These are phyloP conservation scores for Rhinoraja longicauda DNA, from an alignment of 2,797 vertebrate genomes.

Conservation along the genomic window DNA sequence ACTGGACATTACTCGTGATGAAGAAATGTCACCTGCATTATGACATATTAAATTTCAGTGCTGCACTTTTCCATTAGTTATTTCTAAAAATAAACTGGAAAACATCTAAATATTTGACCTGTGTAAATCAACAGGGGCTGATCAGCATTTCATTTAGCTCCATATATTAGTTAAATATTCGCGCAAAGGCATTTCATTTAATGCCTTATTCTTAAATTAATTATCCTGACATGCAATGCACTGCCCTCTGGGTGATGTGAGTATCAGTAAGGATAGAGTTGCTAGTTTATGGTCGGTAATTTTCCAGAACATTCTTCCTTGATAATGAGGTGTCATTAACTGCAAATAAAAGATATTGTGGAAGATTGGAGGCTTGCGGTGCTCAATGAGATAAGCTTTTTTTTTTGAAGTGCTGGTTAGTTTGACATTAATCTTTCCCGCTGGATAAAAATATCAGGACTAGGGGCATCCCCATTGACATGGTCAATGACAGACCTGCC, in stretches of 20 bases:
- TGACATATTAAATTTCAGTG: not conserved
- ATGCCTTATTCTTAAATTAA: conserved; percentile 18
- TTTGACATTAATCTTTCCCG: not conserved
- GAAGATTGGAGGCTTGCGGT: not conserved
- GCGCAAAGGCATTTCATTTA: not conserved
- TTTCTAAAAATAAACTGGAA: not conserved
- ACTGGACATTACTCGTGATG: not conserved
- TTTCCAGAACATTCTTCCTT: not conserved
- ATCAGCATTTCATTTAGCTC: not conserved
- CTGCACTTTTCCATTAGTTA: not conserved
- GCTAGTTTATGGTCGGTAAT: not conserved
- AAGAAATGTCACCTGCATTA: not conserved
- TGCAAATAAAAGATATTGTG: not conserved
- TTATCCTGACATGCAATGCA: not conserved
- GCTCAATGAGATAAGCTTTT: not conserved
- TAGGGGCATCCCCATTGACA: not conserved
- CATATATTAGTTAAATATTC: not conserved
- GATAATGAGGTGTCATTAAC: not conserved
- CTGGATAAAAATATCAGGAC: not conserved
- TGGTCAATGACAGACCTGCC: not conserved
- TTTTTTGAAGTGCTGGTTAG: not conserved
- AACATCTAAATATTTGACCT: not conserved
- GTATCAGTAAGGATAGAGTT: conserved; percentile 4
- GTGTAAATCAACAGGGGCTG: not conserved
- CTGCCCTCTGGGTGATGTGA: not conserved